Base-by-base conservation (phyloP, 2,888 invertebrate genomes). In the Itoplectis maculator region DNA sequence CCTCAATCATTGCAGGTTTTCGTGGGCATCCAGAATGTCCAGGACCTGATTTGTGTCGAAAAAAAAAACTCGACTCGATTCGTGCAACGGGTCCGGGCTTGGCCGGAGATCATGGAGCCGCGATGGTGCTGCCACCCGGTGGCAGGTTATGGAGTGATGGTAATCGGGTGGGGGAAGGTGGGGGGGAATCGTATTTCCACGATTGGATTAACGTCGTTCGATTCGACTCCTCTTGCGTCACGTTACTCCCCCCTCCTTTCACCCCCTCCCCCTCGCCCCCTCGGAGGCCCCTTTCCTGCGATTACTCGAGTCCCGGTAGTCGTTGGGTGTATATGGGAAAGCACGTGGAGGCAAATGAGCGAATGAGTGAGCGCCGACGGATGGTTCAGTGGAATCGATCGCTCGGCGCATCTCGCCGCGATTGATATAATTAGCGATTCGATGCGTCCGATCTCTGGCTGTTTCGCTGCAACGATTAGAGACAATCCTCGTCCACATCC, bases 371-470 rank as follows among this genome's bases (percentile, higher is more conserved):
- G 49, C 72, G 79, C 61, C 61, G 66, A 72, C 72, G 73, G 40
- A 42, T 59, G 47, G 73, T 63, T 61, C 61, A 35, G 61, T 61
- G 45, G 59, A 47, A 73, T 63, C 61, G 73, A 61, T 61, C 70
- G 40, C 54, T 72, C 56, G 56, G 65, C 63, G 51, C 42, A 61
- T 73, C 73, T 68, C 59, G 73, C 59, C 66, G 37, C 73, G 79
- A 79, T 69, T 79, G 79, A 79, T 74, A 69, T 68, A 79, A 79
- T 79, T 74, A 79, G 74, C 79, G 66, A 61, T 79, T 68, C 72
- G 59, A 79, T 69, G 68, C 74, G 18, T 68, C 47, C 74, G 74
- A 79, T 74, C 61, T 54, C 47, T 49, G 23, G 49, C 49, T 61
- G 59, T 63, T 61, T 51, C 73, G 42, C 49, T 54, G 68, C 79